Percentiles rank a stretch among this genome's conserved stretches.
These are phyloP conservation scores for Lampropteryx suffumata DNA, from an alignment of 2,888 invertebrate genomes.

Conservation along the genomic window DNA sequence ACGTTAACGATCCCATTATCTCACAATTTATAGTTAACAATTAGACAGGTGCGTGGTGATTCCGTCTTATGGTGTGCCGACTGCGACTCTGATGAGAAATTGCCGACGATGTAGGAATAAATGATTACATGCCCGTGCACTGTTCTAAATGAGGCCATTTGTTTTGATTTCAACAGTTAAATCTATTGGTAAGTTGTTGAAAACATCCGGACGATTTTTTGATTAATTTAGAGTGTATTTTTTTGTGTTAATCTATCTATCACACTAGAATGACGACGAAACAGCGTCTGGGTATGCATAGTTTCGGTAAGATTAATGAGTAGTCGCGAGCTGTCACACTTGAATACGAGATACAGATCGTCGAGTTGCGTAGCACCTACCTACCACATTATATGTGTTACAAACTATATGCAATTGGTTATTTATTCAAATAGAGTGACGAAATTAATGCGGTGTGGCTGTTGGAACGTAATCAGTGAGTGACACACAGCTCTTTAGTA, in stretches of 20 bases:
- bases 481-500: constrained; percentile 41
- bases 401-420: constrained; percentile 70
- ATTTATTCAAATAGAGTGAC: constrained; percentile 77
- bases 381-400: constrained; percentile 46
- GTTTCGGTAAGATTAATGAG: constrained; percentile 50
- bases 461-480: constrained; percentile 60
- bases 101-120: constrained; percentile 58
- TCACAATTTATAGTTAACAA: constrained; percentile 55
- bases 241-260: constrained; percentile 3
- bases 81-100: constrained; percentile 59
- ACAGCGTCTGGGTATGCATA: constrained; percentile 4
- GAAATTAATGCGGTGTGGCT: constrained; percentile 71
- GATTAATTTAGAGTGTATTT: neutral
- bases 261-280: constrained; percentile 6
- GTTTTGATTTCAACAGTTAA: constrained; percentile 44
- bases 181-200: constrained; percentile 7
- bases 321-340: constrained; percentile 52
- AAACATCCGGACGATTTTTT: constrained; percentile 2
- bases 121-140: constrained; percentile 57
- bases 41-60: constrained; percentile 51
- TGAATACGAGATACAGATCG: constrained; percentile 56
- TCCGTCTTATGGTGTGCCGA: constrained; percentile 43
- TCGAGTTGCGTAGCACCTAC: constrained; percentile 50
- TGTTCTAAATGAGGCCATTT: constrained; percentile 62
- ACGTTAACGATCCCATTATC: constrained; percentile 53